Percentiles rank a stretch among this genome's conserved stretches.
Evolutionary conservation across 2,888 invertebrate species (phyloP).

Genomic region (Teinopalpus imperialis): DNA sequence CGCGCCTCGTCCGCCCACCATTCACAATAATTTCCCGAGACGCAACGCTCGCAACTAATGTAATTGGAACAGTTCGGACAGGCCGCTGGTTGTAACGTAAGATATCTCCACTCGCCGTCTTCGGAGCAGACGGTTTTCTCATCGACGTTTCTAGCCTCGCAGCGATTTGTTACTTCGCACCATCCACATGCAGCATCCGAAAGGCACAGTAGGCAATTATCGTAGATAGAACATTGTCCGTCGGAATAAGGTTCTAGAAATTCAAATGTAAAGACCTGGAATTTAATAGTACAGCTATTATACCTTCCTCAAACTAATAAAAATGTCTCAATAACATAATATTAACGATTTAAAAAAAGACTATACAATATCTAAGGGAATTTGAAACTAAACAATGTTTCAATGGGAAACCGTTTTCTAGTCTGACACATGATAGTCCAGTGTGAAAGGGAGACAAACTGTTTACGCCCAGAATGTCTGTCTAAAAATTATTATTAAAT

Average conservation of each 20-base stretch:
- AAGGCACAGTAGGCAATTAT: constrained; percentile 93
- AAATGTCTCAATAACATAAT: no score
- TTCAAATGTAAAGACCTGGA: constrained; percentile 90
- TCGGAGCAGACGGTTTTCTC: constrained; percentile 83
- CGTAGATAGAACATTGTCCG: constrained; percentile 88
- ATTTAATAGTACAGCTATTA: no score
- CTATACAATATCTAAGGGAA: no score
- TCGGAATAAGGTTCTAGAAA: constrained; percentile 94
- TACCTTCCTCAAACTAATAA: no score
- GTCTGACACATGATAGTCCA: no score
- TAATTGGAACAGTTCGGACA: constrained; percentile 95
- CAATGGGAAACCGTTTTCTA: no score
- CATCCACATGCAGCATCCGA: constrained; percentile 95
- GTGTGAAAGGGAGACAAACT: no score
- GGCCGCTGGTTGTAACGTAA: constrained; percentile 90
- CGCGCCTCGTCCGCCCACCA: constrained; percentile 96
- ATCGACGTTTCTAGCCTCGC: constrained; percentile 85
- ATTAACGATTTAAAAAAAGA: no score
- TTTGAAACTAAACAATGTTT: no score
- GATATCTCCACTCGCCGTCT: constrained; percentile 87
- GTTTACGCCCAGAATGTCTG: no score
- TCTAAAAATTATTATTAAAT: no score
- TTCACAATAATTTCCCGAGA: constrained; percentile 90
- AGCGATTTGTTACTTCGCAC: constrained; percentile 90
- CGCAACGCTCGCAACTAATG: constrained; percentile 93